phyloP scores from a whole-genome alignment of 2,888 invertebrate genomes.

The Cactoblastis cactorum region DNA sequence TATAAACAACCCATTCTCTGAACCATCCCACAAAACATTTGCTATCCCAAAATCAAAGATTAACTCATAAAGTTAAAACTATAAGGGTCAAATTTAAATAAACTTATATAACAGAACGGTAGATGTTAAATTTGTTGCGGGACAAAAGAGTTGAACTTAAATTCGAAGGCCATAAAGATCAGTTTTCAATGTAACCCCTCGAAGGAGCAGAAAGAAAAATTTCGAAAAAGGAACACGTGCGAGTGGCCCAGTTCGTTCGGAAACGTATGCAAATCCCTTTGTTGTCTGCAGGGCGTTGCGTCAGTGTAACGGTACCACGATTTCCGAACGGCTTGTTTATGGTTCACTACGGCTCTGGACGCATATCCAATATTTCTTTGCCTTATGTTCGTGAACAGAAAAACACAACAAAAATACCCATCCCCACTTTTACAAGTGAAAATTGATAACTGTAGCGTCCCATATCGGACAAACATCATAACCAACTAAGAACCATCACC shows the following conservation, averaged over 20 bases:
- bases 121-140: constrained; percentile 23
- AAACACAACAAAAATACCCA: background rate
- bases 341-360: constrained; percentile 12
- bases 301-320: constrained; percentile 53
- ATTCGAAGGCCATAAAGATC: constrained; percentile 11
- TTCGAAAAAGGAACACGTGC: constrained; percentile 40
- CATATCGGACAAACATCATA: too few species aligned
- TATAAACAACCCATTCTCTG: constrained; percentile 54
- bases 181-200: constrained; percentile 17
- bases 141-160: constrained; percentile 17
- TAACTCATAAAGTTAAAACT: constrained; percentile 14
- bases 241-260: constrained; percentile 49
- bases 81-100: constrained; percentile 20
- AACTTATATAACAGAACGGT: constrained; percentile 15
- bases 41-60: constrained; percentile 10
- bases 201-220: constrained; percentile 9
- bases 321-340: constrained; percentile 41
- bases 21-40: constrained; percentile 17
- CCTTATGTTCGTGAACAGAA: background rate
- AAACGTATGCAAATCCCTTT: constrained; percentile 73
- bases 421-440: too few species aligned
- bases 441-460: too few species aligned
- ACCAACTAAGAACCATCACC: too few species aligned
- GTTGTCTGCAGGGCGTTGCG: constrained; percentile 58
- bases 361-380: constrained; percentile 6